Evolutionary conservation across 2,888 invertebrate genomes (phyloP), one percentile per base, ranked within the genome.

Genomic region (Synergus laeviventris): DNA sequence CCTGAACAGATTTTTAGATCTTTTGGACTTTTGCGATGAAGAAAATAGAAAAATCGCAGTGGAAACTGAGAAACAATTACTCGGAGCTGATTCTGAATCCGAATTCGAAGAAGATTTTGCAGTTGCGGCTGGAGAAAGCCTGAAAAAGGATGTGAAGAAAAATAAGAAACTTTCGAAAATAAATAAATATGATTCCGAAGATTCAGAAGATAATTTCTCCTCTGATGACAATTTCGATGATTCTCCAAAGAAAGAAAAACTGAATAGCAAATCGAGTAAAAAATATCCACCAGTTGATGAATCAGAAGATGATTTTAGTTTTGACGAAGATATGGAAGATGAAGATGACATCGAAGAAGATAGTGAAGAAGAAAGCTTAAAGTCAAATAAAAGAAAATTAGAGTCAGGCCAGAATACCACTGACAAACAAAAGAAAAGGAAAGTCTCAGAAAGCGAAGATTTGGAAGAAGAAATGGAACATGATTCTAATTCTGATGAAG

Each of bases 1-100:
- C 70, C 76, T 84, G 78, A 84, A 81, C 74, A 39, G 5, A 12
- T 39, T 14, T 39, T 70, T 89, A 94, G 94, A 94, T 92, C 91
- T 95, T 84, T 91, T 96, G 84, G 96, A 96, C 91, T 93, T 95
- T 76, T 96, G 96, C 89, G 94, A 96, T 85, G 92, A 93, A 78
- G 92, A 94, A 75, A 94, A 94, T 78, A 92, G 94, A 84, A 93
- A 94, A 87, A 92, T 92, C 82, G 92, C 93, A 64, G 92, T 93
- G 1, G 92, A 93, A 76, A 93, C 93, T 16, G 94, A 95, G 85
- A 93, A 94, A 84, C 93, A 94, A 87, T 88, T 95, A 42, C 92
- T 93, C 56, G 93, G 94, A 87, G 92, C 92, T 5, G 93, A 93
- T 81, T 92, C 91, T 0, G 93, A 92, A 78, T 92, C 92, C 81